Conservation (phyloP, 2,113 vertebrate species). For the Calypte anna region DNA sequence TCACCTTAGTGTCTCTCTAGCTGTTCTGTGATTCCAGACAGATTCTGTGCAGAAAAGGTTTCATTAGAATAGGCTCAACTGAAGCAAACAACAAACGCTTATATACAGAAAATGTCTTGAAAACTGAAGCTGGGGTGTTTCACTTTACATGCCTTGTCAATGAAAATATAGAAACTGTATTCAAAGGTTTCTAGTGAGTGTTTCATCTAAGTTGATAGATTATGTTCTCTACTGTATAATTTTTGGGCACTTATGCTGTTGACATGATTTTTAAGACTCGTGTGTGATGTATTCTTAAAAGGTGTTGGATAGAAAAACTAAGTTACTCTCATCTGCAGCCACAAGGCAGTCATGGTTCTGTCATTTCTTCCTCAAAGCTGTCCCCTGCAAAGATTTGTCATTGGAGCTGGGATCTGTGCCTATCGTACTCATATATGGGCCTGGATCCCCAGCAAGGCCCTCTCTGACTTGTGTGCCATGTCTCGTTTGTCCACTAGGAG, state of each 20-base stretch:
- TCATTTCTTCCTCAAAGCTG: neutral
- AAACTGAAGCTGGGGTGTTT: neutral
- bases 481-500: slow-evolving; percentile 7
- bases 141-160: neutral
- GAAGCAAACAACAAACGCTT: neutral
- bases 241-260: neutral
- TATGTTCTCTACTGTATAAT: neutral
- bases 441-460: neutral
- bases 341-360: no score
- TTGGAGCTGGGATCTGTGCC: neutral
- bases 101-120: neutral
- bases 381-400: neutral
- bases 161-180: neutral
- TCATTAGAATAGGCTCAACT: neutral
- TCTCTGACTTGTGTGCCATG: neutral
- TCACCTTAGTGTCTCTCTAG: neutral
- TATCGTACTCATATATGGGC: rapidly evolving
- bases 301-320: neutral
- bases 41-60: neutral
- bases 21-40: neutral
- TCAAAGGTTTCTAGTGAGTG: neutral
- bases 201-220: neutral
- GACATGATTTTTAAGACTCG: neutral
- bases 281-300: neutral
- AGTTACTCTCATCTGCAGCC: neutral